Percentiles rank a stretch among this genome's conserved stretches.
Evolutionary conservation across 2,888 invertebrate genomes (phyloP).

Genomic region (Aphrophora alni): DNA sequence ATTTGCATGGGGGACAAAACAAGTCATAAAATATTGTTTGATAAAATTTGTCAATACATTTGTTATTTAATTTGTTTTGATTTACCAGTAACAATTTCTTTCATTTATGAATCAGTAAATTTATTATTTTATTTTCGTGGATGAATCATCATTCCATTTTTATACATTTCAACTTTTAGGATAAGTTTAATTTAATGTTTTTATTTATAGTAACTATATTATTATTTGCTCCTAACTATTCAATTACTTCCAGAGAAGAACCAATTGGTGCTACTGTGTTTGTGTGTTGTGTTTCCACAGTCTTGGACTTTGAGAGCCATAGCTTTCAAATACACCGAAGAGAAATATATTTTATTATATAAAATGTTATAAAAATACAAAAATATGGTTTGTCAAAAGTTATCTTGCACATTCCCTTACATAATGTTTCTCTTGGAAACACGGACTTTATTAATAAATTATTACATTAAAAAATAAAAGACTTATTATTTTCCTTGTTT

Average conservation of each 20-base stretch:
- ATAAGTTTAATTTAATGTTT: not conserved
- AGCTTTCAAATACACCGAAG: not conserved
- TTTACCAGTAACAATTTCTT: not conserved
- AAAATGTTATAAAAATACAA: not conserved
- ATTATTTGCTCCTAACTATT: not conserved
- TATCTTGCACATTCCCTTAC: not conserved
- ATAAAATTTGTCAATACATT: too few relatives aligned
- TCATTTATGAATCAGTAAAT: not conserved
- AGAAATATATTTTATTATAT: not conserved
- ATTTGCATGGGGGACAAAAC: not conserved
- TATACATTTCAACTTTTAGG: not conserved
- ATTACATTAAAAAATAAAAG: not conserved
- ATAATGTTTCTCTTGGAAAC: not conserved
- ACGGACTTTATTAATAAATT: not conserved
- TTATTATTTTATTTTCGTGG: not conserved
- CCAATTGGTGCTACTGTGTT: not conserved
- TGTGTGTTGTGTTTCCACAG: not conserved
- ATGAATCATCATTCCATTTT: not conserved
- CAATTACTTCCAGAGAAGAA: not conserved
- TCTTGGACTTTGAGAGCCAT: not conserved
- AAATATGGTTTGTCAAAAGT: not conserved
- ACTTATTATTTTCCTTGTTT: not conserved
- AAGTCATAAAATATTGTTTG: not conserved
- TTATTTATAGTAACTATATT: not conserved
- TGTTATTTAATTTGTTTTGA: not conserved